Evolutionary conservation across 1,140 invertebrate genomes (phyloP), one percentile per base, ranked within the genome.

Genomic region (Meloidogyne exigua): DNA sequence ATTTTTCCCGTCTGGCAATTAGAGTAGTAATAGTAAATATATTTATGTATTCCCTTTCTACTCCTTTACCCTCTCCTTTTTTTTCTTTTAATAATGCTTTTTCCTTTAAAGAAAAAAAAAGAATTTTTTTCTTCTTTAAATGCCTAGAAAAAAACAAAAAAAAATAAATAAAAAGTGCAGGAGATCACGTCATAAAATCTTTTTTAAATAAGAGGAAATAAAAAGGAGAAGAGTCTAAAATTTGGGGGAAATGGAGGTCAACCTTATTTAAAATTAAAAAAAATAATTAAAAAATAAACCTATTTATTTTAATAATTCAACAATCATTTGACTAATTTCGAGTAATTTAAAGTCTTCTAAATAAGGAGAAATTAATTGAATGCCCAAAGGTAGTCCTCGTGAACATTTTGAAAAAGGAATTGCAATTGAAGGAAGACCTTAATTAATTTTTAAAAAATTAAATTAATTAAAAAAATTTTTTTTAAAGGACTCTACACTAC

Each of bases 311-410:
- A 64, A 42, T 42, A 39, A 62, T 21, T 25, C 12, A 15, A 32
- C 94, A 77, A 97, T 91, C 91, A 91, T 94, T 78, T 92, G 92
- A 1, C 94, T 94, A 36, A 93, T 90, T 69, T 90, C 91, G 2
- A 98, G 89, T 62, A 98, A 85, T 71, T 90, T 87, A 64, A 92
- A 88, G 88, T 98, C 95, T 44, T 92, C 91, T 70, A 94, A 91
- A 78, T 89, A 90, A 23, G 92, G 92, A 1, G 92, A 93, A 89
- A 98, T 95, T n/a, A 99, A 87, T 89, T 99, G 96, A 44, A 99
- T 85, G 71, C 94, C 92, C 4, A 99, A 87, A 0, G 96, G 96
- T 57, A 98, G 86, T 2, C 92, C 92, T 72, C 91, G 90, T n/a
- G 87, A 87, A 15, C 93, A 94, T 32, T 96, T 88, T 32, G 90